These are phyloP conservation scores for Synaphobranchus kaupii DNA, from an alignment of 2,797 vertebrate genomes.

Conservation along the genomic window DNA sequence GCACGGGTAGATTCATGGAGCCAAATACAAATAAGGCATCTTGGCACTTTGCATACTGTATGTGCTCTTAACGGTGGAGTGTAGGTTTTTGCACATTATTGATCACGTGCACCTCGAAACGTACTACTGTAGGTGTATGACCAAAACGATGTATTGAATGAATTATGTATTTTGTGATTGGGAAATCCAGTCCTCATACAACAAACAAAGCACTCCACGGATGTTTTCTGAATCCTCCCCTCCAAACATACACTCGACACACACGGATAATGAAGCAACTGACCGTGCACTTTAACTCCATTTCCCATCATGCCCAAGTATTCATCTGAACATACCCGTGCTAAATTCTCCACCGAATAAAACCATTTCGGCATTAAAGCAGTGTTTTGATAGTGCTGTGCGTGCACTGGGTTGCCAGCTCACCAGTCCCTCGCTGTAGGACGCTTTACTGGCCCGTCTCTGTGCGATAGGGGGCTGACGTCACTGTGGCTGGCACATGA, in stretches of 20 bases:
- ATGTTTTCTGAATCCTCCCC: neutral
- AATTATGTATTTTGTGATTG: too few relatives aligned
- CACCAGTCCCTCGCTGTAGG: neutral
- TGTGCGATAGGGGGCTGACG: neutral
- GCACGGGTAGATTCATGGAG: too few relatives aligned
- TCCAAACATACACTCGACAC: neutral
- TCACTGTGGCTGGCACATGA: slow-evolving; percentile 38
- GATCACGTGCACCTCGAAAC: too few relatives aligned
- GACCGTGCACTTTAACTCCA: neutral
- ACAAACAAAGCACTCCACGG: too few relatives aligned
- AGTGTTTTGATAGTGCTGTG: neutral
- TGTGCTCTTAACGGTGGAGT: too few relatives aligned
- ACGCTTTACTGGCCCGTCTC: neutral
- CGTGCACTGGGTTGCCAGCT: neutral
- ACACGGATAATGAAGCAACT: neutral
- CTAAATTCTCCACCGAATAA: neutral
- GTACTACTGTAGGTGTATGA: too few relatives aligned
- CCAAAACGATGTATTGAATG: too few relatives aligned
- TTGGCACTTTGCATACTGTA: too few relatives aligned
- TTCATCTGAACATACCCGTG: neutral
- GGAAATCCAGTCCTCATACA: too few relatives aligned
- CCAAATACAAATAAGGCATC: neutral
- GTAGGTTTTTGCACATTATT: too few relatives aligned
- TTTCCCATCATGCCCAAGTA: neutral
- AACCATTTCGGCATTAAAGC: neutral